Evolutionary conservation across 1,140 invertebrate species (phyloP), one percentile per base, ranked within the genome.

Genomic region (Himalopsyche phryganea): DNA sequence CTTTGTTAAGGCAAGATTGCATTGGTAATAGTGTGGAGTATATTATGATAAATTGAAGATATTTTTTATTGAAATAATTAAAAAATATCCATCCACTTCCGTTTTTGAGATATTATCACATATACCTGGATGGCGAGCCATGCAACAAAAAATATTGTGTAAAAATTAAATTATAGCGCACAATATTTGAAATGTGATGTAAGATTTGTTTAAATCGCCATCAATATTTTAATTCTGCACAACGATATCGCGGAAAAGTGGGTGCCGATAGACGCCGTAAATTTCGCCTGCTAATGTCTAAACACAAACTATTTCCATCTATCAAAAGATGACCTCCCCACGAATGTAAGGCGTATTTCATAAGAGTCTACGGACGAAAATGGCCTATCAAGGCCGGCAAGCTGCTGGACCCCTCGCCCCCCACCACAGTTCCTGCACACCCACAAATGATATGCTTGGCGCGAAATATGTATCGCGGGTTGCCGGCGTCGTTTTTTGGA

Each of bases 301-400:
- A 64, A 64, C 62, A 64, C 44, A 50, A 58, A 64, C 61, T 64
- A 64, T 64, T 64, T 64, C 58, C 62, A 64, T 64, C 62, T 60
- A 64, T 64, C 62, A 64, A 58, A 63, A 58, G 36, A 11, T 35
- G 50, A 17, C 13, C 49, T 13, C 4, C 48, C 48, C 47, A 40
- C 52, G 33, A 63, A 56, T 50, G 38, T 60, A 40, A 40, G 20
- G 48, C 52, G 40, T 57, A 58, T 49, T 36, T 58, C 36, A 19
- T 17, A 14, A 32, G 45, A 18, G 20, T 40, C 13, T 40, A 63
- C 20, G 47, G 55, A 7, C 41, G 14, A 58, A 18, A 36, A 55
- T 48, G 45, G 35, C 51, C 36, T 11, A 40, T 19, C 48, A 15
- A 40, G 23, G 11, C 17, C 14, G 20, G 35, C 13, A 13, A 32